phyloP scores from a whole-genome alignment of 2,888 invertebrate species.

The Rhaphigaster nebulosa region DNA sequence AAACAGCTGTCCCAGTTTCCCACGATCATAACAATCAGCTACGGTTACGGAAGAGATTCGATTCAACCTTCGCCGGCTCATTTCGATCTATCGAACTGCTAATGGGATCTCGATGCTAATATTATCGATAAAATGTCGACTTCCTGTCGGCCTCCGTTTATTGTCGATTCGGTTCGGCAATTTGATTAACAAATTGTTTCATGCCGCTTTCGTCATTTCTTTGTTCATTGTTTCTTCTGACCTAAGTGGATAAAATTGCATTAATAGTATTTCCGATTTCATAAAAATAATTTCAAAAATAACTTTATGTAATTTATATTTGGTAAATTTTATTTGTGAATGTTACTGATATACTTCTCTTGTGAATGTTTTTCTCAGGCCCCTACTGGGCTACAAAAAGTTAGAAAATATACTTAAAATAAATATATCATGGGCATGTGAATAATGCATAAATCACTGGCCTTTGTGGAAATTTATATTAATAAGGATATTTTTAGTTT shows the following conservation, averaged over 20 bases:
- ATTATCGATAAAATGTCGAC: neutral
- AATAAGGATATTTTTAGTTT: too few relatives aligned
- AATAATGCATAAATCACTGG: too few relatives aligned
- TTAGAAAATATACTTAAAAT: too few relatives aligned
- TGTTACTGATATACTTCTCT: too few relatives aligned
- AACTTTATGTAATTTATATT: neutral
- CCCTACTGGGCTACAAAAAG: too few relatives aligned
- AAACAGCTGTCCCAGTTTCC: too few relatives aligned
- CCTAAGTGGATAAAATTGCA: neutral
- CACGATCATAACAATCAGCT: neutral
- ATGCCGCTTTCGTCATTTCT: neutral
- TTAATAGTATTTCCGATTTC: neutral
- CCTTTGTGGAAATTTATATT: too few relatives aligned
- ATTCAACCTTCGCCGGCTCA: neutral
- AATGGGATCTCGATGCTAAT: constrained; percentile 14
- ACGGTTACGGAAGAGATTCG: neutral
- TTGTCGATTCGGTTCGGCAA: neutral
- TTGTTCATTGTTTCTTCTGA: neutral
- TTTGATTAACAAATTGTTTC: neutral
- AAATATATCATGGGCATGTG: too few relatives aligned
- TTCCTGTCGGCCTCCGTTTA: neutral
- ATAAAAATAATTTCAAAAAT: neutral
- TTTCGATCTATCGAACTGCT: constrained; percentile 14
- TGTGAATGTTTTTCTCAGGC: too few relatives aligned
- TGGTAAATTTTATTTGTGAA: too few relatives aligned